These are phyloP conservation scores for Thymelicus lineola DNA, from an alignment of 2,888 invertebrate species.

Conservation along the genomic window DNA sequence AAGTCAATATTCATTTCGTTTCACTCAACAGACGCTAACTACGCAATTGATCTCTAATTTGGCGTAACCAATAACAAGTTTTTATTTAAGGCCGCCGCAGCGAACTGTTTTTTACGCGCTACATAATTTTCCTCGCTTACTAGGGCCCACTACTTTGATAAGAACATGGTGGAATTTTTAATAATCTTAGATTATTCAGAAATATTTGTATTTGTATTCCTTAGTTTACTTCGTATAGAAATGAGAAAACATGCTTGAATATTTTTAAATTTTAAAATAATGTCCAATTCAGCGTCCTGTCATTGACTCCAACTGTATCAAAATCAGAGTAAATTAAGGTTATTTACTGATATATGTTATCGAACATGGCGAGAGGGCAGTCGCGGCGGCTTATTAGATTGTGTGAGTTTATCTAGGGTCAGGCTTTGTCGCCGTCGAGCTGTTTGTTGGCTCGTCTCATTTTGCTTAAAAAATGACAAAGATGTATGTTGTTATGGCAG, in stretches of 20 bases:
- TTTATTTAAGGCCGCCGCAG: constrained; percentile 7
- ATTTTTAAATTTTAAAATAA: neutral
- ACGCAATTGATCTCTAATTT: constrained; percentile 23
- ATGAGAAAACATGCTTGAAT: neutral
- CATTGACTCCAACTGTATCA: constrained; percentile 50
- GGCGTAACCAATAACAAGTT: constrained; percentile 24
- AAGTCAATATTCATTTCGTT: constrained; percentile 2
- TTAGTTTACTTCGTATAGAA: neutral
- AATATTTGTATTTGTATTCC: too few species aligned
- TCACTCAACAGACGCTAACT: constrained; percentile 15
- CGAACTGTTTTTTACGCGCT: constrained; percentile 15
- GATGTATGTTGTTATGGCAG: constrained; percentile 11
- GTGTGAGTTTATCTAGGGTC: constrained; percentile 73
- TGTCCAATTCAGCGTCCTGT: constrained; percentile 41
- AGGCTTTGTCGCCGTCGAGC: constrained; percentile 52
- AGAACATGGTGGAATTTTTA: neutral
- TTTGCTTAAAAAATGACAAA: neutral
- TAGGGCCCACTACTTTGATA: neutral
- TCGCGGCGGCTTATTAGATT: constrained; percentile 66
- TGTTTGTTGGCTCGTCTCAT: constrained; percentile 39
- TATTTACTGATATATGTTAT: constrained; percentile 49
- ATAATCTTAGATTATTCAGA: neutral
- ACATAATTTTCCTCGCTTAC: constrained; percentile 8
- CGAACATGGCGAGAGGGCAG: constrained; percentile 58
- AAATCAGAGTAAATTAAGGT: constrained; percentile 16